Evolutionary conservation across 1,140 invertebrate genomes (phyloP), one percentile per base, ranked within the genome.

Genomic region (Dolichoris vasculosae): DNA sequence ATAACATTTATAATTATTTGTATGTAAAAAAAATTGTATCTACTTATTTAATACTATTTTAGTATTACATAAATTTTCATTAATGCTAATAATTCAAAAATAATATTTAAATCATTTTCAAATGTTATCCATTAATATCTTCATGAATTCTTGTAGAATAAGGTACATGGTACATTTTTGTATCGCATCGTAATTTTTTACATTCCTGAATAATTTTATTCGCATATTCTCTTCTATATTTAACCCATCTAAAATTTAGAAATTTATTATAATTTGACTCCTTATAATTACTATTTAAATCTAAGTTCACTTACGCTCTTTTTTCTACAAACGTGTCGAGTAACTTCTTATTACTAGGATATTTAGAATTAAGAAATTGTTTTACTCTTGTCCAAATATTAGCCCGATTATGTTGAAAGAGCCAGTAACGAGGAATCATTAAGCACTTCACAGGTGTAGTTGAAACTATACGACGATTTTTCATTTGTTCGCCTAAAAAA

Each of bases 341-440:
- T 20, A 84, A 40, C 32, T 84, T 43, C 26, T 84, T 20, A 23
- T 94, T 94, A 1, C 90, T 93, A 0, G 95, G 95, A 87, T 95
- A 95, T 88, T 95, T 94, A 23, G 92, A 94, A 73, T 95, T 93
- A 48, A 96, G 89, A 87, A 94, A 96, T 79, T 94, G 91, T 88
- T 94, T 93, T 38, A 96, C 94, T 43, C 94, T 92, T 46, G 93
- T 93, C 95, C 95, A 96, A 63, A 96, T 95, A 86, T 95, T 95
- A 4, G 94, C 95, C 4, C 93, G 94, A 88, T 95, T 95, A 32
- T 95, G 93, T 86, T 95, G 93, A 51, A 94, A 88, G 26, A 96
- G 89, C 94, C 95, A 95, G 88, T 95, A 95, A 76, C 93, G 94
- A 0, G 95, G 95, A 55, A 96, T 90, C 8, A 96, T 90, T 86